Base-by-base conservation (phyloP, 2,113 vertebrate genomes). In the Oophaga pumilio region DNA sequence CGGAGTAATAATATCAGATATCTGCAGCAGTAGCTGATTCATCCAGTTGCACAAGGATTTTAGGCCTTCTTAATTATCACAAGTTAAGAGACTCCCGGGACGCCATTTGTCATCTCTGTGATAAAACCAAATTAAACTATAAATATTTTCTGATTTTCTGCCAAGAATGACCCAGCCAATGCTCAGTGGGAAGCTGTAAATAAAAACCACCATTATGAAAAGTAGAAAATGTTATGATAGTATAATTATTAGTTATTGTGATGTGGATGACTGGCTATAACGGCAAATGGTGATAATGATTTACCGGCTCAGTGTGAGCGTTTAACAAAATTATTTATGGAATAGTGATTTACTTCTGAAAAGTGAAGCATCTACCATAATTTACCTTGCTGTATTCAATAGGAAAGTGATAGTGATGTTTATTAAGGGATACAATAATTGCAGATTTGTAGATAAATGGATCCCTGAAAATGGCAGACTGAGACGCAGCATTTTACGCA, bases 221-320 rank as follows among this genome's bases (percentile, higher is more conserved):
- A 28, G 76, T 9, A 56, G 52, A 59, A 78, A 78, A 53, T 78
- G 52, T 57, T 79, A 57, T 79, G 76, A 57, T 79, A 79, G 50
- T 78, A 78, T 78, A 26, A 78, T 56, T 78, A 78, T 78, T 56
- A 78, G 76, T 78, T 78, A 78, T 78, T 78, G 52, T 78, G 76
- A 24, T 78, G 76, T 26, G 76, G 76, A 78, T 78, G 76, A 56
- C 52, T 78, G 52, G n/a, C 22, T 56, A 15, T 26, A 78, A 56
- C 76, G 56, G 76, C 22, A 53, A 78, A 78, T 78, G 50, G 76
- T 49, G 13, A 53, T 78, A 78, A 78, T 78, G 76, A 78, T 78
- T 78, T 78, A 56, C 50, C 2, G 12, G n/a, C 76, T 78, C 49
- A n/a, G 50, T 78, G 76, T 78, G 52, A 24, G 56, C 56, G 76